Percentiles rank a stretch among this genome's conserved stretches.
phyloP scores from a whole-genome alignment of 2,797 vertebrate species.

The Sylvilagus floridanus region DNA sequence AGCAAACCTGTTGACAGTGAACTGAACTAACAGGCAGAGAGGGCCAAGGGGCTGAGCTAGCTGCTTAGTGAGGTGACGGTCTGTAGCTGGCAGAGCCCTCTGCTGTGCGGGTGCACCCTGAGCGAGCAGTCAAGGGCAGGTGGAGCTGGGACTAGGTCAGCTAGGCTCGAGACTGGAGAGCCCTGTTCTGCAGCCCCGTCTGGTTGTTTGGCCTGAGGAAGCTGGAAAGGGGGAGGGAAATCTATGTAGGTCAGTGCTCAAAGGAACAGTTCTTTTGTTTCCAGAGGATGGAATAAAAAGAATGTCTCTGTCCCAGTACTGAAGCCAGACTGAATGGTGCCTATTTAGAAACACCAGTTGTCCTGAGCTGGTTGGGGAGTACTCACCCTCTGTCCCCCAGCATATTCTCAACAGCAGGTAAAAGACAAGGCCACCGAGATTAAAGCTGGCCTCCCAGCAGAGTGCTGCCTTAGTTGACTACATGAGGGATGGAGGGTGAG shows the following conservation, averaged over 20 bases:
- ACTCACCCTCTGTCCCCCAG: not conserved
- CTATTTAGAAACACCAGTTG: constrained; percentile 4
- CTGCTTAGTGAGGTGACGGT: not conserved
- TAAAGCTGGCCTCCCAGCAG: not conserved
- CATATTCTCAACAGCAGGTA: not conserved
- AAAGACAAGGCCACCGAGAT: not conserved
- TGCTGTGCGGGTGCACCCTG: too few relatives aligned
- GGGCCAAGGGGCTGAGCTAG: not conserved
- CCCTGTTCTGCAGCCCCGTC: not conserved
- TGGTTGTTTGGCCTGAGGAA: not conserved
- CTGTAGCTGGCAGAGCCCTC: not conserved
- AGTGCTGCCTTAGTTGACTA: not conserved
- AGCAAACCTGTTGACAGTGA: not conserved
- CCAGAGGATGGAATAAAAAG: not conserved
- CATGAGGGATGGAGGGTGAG: not conserved
- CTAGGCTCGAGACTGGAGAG: not conserved
- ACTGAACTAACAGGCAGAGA: not conserved
- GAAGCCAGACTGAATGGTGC: constrained; percentile 32
- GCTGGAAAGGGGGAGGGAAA: not conserved
- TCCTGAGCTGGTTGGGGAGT: not conserved
- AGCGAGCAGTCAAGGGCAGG: not conserved
- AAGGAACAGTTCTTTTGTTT: constrained; percentile 43
- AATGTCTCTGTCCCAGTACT: not conserved
- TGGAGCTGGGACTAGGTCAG: not conserved
- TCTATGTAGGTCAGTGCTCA: constrained; percentile 58